Base-by-base conservation (phyloP, 2,888 invertebrate species). In the Drosophila trichaetosa region DNA sequence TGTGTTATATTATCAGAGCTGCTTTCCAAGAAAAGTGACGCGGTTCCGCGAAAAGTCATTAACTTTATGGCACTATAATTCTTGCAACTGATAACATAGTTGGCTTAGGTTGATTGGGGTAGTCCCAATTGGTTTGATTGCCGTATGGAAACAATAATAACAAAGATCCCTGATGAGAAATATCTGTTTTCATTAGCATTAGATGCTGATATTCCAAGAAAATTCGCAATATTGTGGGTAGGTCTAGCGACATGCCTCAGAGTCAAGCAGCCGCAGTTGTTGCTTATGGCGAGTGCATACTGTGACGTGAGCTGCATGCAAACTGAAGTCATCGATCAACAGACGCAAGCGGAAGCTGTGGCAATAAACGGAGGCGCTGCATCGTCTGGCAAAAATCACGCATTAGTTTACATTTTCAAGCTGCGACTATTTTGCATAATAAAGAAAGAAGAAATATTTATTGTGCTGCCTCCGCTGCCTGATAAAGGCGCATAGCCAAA, bases 361-460 rank as follows among this genome's bases (percentile, higher is more conserved):
- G 42, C 52, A 57, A 24, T 40, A 29, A 49, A 38, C 33, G 59
- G 46, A 38, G 57, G n/a, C 38, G 33, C 21, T 60, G 65, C 53
- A 56, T 13, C 27, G 21, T 29, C 13, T 34, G 21, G n/a, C 54
- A 8, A 16, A 40, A 29, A 31, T 18, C 46, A 38, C 53, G 53
- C 40, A 54, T 40, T 65, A 27, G 40, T 53, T 46, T 56, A 69
- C 80, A 69, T 73, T 73, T 76, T 33, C 27, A 60, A 31, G 29
- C 18, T 36, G 38, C 54, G 60, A 62, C 49, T 73, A 76, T 71
- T 85, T 85, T 69, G 80, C 89, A 85, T 87, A 68, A 87, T 76
- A 85, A 85, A 82, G 64, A 76, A 73, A 61, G 58, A 78, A 82
- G 68, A 84, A 16, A 78, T 73, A 68, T 72, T 68, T 59, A 83